Evolutionary conservation across 2,797 vertebrate genomes (phyloP), one percentile per base, ranked within the genome.

Genomic region (Tauraco hartlaubi): DNA sequence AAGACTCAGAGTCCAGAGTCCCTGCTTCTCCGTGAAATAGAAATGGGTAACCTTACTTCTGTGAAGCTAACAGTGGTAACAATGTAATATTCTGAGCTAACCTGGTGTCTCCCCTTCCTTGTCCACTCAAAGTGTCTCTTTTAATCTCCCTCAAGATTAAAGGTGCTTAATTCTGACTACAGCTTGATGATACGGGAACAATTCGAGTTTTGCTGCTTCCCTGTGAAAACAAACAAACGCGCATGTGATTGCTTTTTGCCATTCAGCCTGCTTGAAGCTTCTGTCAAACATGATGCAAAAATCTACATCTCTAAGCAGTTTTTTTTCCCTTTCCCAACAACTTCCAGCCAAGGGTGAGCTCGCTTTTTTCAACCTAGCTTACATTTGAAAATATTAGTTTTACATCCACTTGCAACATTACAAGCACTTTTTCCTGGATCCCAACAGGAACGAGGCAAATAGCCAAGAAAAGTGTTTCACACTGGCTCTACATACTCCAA

Each of bases 301-400:
- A 13, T 6, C 26, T 63, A 23, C 37, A 58, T 12, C 12, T 83
- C 44, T 46, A 33, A 46, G 33, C 22, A 75, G 41, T 3, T 41
- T 74, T 51, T 51, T 62, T 63, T 77, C 25, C 12, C n/a, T 75
- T 88, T 68, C 37, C 26, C 44, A 92, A 48, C 21, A 84, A 39
- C 15, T 63, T 88, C 56, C 19, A 86, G 41, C 14, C 41, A 90
- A 61, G 44, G 35, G 11, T 52, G 31, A 82, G 9, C 12, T 20
- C 37, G 39, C 35, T 29, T 54, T 44, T 84, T 64, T 9, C 79
- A 61, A 90, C 4, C 31, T 43, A 73, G 23, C 9, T 76, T 88
- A 84, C 6, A 54, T 85, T 84, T 92, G n/a, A 88, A 92, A 93
- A 74, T 39, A 46, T 19, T 76, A 84, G 33, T 73, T 92, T 88